Evolutionary conservation across 2,797 vertebrate genomes (phyloP).

Genomic region (Scolopax rusticola): DNA sequence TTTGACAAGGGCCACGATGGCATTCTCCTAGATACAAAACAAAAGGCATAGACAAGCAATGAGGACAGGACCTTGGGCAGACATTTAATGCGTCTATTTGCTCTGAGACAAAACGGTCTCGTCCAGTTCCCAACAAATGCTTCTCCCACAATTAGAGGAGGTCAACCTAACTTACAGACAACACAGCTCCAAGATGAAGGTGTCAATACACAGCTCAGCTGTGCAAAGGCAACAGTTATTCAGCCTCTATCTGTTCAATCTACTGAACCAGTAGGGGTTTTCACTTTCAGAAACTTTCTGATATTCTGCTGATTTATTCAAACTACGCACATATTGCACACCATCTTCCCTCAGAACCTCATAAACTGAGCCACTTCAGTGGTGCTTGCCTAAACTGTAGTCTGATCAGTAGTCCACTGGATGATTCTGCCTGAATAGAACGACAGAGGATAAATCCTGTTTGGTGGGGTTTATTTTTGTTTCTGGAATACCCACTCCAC

Average conservation of each 20-base stretch:
- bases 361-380: rapidly evolving
- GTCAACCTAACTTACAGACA: background rate
- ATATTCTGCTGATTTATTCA: background rate
- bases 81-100: background rate
- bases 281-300: background rate
- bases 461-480: background rate
- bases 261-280: background rate
- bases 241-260: background rate
- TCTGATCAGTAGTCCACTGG: background rate
- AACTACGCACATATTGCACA: background rate
- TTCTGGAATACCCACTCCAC: background rate
- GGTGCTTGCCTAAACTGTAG: background rate
- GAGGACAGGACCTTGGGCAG: background rate
- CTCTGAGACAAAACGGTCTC: background rate
- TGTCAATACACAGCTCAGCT: background rate
- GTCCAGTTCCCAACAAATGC: background rate
- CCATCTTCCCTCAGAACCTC: background rate
- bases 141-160: background rate
- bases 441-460: background rate
- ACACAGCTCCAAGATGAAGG: background rate
- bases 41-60: background rate
- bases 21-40: background rate
- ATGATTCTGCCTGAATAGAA: background rate
- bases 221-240: background rate
- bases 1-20: background rate